Evolutionary conservation across 2,797 vertebrate species (phyloP), one percentile per base, ranked within the genome.

Genomic region (Gallinago solitaria): DNA sequence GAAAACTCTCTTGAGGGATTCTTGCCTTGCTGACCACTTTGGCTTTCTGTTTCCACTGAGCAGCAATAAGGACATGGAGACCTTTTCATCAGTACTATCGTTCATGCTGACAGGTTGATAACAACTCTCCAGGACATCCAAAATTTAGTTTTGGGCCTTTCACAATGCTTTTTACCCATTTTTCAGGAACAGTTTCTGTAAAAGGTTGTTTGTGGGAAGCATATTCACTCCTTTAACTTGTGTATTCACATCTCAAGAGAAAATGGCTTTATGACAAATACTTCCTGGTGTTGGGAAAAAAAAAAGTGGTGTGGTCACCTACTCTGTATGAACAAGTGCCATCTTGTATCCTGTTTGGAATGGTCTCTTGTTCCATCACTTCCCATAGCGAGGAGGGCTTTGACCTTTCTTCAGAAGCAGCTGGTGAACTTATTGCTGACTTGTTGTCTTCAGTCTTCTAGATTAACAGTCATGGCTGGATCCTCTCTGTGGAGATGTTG

Each of bases 391-490:
- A 53, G 80, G 25, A 41, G 56, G 16, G 39, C 48, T 64, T 18
- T 60, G 47, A 32, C 59, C 54, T 13, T 32, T 65, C 71, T 35
- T 25, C 28, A 24, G 53, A n/a, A 54, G 67, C 57, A 11, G 9
- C 3, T 56, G 82, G 15, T 56, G 57, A 32, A 35, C 23, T 47
- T n/a, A 7, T 50, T 24, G 50, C 32, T 39, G 61, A 8, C 15
- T 56, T 32, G 0, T 6, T 71, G 56, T 18, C 37, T 81, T 50
- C 39, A 18, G 24, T 5, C 71, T 37, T 24, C 32, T 14, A 5
- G 6, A 2, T n/a, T 33, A n/a, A 17, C 53, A 37, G 0, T 12
- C 11, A 0, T 2, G 61, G 32, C 60, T 68, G 65, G 41, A 14
- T 63, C n/a, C 45, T 60, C 60, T 68, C 0, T 23, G 47, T 1